phyloP scores from a whole-genome alignment of 1,140 invertebrate species.

The Cotesia glomerata region DNA sequence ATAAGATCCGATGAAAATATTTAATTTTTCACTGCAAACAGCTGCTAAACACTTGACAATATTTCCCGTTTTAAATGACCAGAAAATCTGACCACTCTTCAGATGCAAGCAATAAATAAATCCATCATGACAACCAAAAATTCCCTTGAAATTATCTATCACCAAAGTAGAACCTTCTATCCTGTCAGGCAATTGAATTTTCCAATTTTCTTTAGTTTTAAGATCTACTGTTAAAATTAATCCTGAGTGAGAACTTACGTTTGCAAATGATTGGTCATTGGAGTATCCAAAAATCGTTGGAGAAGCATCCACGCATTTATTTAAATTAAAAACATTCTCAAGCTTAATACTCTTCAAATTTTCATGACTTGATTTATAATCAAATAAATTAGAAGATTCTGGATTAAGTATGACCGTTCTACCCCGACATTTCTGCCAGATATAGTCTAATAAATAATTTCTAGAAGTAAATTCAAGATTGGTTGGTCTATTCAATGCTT shows the following conservation, averaged over 20 bases:
- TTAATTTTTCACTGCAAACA: slow-evolving; percentile 48
- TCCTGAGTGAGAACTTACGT: slow-evolving; percentile 71
- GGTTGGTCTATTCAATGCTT: background rate
- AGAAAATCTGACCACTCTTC: slow-evolving; percentile 64
- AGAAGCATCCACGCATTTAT: slow-evolving; percentile 77
- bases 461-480: background rate
- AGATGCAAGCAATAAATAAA: slow-evolving; percentile 69
- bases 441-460: background rate
- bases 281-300: slow-evolving; percentile 65
- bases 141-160: slow-evolving; percentile 46
- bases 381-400: background rate
- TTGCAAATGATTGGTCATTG: slow-evolving; percentile 31
- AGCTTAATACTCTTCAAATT: background rate
- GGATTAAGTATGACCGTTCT: background rate
- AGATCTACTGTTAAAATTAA: slow-evolving; percentile 64
- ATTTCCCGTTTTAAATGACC: slow-evolving; percentile 68
- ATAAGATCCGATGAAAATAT: slow-evolving; percentile 73
- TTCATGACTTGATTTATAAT: no score
- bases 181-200: slow-evolving; percentile 60
- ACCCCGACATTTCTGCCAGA: background rate
- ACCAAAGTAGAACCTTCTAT: slow-evolving; percentile 66
- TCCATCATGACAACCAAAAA: slow-evolving; percentile 71
- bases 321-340: slow-evolving; percentile 64
- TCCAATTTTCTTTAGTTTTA: slow-evolving; percentile 49
- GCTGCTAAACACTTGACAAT: slow-evolving; percentile 73